Evolutionary conservation across 2,113 vertebrate genomes (phyloP), one percentile per base, ranked within the genome.

Genomic region (Alethe castanea): DNA sequence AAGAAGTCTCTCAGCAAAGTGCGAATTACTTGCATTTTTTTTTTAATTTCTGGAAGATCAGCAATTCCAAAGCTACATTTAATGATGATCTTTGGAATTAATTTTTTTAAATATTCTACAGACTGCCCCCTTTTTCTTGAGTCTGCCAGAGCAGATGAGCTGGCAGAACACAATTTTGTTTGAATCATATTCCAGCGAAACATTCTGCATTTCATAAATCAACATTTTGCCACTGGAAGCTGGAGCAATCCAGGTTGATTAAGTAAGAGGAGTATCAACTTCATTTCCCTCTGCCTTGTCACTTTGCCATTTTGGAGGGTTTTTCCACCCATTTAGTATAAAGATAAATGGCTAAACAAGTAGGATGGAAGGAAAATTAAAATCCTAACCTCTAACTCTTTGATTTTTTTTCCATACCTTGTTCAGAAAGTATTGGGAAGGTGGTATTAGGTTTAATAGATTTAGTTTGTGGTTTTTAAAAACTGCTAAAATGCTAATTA

Each of bases 21-120:
- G 23, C 81, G 79, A 81, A 62, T 80, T 90, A 86, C 85, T 93
- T 96, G 24, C 25, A 17, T 65, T 90, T 95, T 95, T 47, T 45
- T 50, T 94, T 89, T 67, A 82, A 72, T 88, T 90, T 82, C 61
- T 92, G n/a, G 70, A 71, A 81, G 69, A 89, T 73, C 65, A 90
- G 62, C 64, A 69, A 57, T 61, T 94, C 48, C 53, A 80, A 86
- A 86, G 40, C 24, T 88, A 40, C 53, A 61, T 65, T 94, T 80
- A 92, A 94, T 83, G 83, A 65, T 8, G 8, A 36, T 47, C 14
- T 82, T 71, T 44, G 42, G 59, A 72, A 22, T 47, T 54, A 28
- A 3, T 35, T 71, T 50, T 74, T 79, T 61, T 38, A 11, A 28
- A 47, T 90, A 59, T 72, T 88, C 59, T 76, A 59, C 1, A 17